Base-by-base conservation (phyloP, 2,797 vertebrate genomes). In the Hoplostethus atlanticus region DNA sequence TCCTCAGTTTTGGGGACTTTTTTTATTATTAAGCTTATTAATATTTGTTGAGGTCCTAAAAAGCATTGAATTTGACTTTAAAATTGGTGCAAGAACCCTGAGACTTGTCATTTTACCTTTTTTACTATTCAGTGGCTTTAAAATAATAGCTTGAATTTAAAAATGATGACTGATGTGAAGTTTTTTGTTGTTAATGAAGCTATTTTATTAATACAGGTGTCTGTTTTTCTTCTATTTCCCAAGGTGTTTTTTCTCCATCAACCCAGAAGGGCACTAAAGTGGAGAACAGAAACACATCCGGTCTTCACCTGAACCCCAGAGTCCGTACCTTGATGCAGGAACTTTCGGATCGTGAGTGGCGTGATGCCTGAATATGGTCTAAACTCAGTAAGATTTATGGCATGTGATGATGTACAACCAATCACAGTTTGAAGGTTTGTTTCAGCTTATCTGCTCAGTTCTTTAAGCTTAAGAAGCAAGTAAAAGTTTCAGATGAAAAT, bases 261-360 rank as follows among this genome's bases (percentile, higher is more conserved):
- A 79, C 30, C 64, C 76, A 64, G 70, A 74, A 77, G 63, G 76
- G 70, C 61, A 83, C 76, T 36, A 80, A 80, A 74, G 63, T 80
- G 63, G 73, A 79, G 54, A 71, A 82, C 54, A 71, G 42, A 34
- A 65, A 57, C 16, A 63, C 38, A 67, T 68, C 69, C 17, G 59
- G 42, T 70, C 64, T 81, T 47, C 63, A 62, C 2, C 38, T 78
- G 54, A 81, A 79, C 54, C 69, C 66, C 1, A 67, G 48, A 72
- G 71, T 77, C 30, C 62, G 76, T 56, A 76, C 54, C 10, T 80
- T 76, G 63, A 76, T 76, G 30, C 61, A 73, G 59, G 56, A 77
- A 40, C 72, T 82, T 73, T 82, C 60, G 10, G 76, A 21, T 68
- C 64, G 79, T 54, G 74, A 83, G 63, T 70, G 69, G 68, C n/a